These are phyloP conservation scores for Limenitis camilla DNA, from an alignment of 2,888 invertebrate genomes.

Conservation along the genomic window DNA sequence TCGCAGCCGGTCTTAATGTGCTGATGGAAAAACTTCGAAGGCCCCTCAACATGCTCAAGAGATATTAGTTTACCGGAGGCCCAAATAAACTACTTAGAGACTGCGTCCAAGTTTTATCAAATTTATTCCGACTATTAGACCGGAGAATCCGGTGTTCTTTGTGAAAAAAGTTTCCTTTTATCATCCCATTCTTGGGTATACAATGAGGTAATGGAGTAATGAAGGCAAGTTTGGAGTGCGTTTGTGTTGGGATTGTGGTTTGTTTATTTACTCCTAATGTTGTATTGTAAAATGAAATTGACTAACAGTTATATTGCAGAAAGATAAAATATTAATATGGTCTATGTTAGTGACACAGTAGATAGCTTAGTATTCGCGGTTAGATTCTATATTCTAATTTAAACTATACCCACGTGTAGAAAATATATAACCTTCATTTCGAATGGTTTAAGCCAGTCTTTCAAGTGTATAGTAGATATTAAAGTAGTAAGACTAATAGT, in stretches of 20 bases:
- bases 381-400: too few relatives aligned
- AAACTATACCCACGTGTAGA: too few relatives aligned
- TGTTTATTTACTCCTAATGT: background rate
- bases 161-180: slow-evolving; percentile 28
- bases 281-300: background rate
- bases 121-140: slow-evolving; percentile 44
- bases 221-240: slow-evolving; percentile 15
- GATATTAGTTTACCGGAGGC: slow-evolving; percentile 29
- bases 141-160: slow-evolving; percentile 29
- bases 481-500: too few relatives aligned
- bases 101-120: slow-evolving; percentile 37
- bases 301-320: too few relatives aligned
- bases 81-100: slow-evolving; percentile 35
- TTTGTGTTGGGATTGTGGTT: slow-evolving; percentile 1
- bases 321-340: too few relatives aligned
- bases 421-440: too few relatives aligned
- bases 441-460: too few relatives aligned
- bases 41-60: slow-evolving; percentile 19
- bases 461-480: too few relatives aligned
- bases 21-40: slow-evolving; percentile 27
- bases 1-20: slow-evolving; percentile 1
- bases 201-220: slow-evolving; percentile 28
- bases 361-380: too few relatives aligned
- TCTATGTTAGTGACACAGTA: too few relatives aligned
- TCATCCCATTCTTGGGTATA: slow-evolving; percentile 29